Conservation (phyloP, 2,888 invertebrate species). For the Biston stratarius region DNA sequence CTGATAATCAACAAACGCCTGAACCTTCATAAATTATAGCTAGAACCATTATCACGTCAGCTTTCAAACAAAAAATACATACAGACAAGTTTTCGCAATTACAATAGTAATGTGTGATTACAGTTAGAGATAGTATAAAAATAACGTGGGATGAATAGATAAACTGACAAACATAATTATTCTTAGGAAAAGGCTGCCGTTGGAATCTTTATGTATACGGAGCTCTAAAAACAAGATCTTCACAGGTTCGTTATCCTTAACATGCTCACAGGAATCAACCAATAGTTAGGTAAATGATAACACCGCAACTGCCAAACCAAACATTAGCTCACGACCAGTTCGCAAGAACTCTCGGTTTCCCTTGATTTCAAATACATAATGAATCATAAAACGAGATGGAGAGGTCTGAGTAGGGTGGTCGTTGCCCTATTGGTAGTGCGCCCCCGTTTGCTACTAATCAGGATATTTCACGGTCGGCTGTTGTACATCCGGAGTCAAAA, state of each 20-base stretch:
- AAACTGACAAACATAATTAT: no score
- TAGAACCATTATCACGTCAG: no score
- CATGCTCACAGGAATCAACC: slow-evolving; percentile 31
- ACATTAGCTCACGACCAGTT: slow-evolving; percentile 50
- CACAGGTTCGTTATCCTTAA: slow-evolving; percentile 5
- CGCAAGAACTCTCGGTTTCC: slow-evolving; percentile 36
- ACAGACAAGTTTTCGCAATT: no score
- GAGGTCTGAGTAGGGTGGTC: slow-evolving; percentile 49
- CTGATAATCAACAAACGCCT: no score
- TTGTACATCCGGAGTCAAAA: slow-evolving; percentile 48
- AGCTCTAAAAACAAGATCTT: background rate
- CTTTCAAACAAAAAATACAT: no score
- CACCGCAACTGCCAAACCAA: slow-evolving; percentile 54
- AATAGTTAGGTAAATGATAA: slow-evolving; percentile 52
- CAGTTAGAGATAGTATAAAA: no score
- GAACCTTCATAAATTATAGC: no score
- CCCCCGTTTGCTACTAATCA: slow-evolving; percentile 58
- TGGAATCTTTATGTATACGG: background rate
- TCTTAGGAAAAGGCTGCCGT: background rate
- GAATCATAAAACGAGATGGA: slow-evolving; percentile 48
- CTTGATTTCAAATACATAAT: slow-evolving; percentile 20
- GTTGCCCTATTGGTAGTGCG: slow-evolving; percentile 46
- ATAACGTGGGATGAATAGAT: no score
- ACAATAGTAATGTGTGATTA: no score
- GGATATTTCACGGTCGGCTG: slow-evolving; percentile 59